phyloP scores from a whole-genome alignment of 2,888 invertebrate species.

The Polietes domitor region DNA sequence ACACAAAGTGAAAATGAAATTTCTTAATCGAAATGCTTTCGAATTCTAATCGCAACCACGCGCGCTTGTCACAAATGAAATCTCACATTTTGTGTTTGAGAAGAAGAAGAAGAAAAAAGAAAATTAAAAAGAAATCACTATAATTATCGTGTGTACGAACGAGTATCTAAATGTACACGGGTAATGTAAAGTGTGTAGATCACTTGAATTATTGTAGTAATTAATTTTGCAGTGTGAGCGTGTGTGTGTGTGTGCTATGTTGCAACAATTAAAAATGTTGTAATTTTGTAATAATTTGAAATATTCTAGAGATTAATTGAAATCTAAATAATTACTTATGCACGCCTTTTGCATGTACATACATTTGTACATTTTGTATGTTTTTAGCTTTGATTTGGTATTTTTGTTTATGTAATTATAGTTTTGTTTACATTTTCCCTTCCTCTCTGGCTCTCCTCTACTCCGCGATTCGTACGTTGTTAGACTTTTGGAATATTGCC shows the following conservation, averaged over 20 bases:
- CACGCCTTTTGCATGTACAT: not conserved
- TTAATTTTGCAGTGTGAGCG: not conserved
- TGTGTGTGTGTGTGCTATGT: not conserved
- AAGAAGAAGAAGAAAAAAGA: not conserved
- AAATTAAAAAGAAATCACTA: not conserved
- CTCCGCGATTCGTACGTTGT: not conserved
- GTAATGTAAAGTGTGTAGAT: not conserved
- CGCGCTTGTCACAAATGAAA: not conserved
- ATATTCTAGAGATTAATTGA: not conserved
- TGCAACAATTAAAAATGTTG: conserved; percentile 15
- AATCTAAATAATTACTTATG: not conserved
- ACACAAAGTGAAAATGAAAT: conserved; percentile 8
- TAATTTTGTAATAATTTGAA: not conserved
- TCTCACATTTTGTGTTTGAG: not conserved
- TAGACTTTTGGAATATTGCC: conserved; percentile 25
- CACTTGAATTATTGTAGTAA: not conserved
- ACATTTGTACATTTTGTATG: not conserved
- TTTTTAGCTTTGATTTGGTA: too few relatives aligned
- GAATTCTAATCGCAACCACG: not conserved
- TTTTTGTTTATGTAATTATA: not conserved
- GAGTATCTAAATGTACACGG: not conserved
- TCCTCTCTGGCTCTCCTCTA: not conserved
- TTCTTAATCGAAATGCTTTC: conserved; percentile 6
- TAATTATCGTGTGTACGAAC: too few relatives aligned
- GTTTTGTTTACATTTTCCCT: conserved; percentile 13